Base-by-base conservation (phyloP, 1,140 invertebrate genomes). In the Drosophila lini region DNA sequence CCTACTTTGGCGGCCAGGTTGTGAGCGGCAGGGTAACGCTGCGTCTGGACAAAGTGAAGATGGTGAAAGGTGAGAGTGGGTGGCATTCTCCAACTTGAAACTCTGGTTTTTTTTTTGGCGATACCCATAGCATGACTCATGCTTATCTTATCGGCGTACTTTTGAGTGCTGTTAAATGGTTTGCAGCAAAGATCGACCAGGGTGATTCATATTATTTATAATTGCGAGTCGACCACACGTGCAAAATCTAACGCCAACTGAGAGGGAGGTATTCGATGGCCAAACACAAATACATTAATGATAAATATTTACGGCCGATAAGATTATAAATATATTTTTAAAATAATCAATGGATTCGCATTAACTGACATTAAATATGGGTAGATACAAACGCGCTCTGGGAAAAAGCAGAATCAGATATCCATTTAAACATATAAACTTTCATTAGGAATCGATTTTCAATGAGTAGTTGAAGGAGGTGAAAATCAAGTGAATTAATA, bases 1-100 rank as follows among this genome's bases (percentile, higher is more conserved):
- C 93, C 4, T 94, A 93, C 74, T 94, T 93, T 80, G 93, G 92
- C 42, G 94, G 94, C 11, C 92, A 94, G 84, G 91, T 88, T 10
- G 68, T 94, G 1, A 91, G 91, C 31, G 94, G 94, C 16, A 82
- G 83, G 59, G 90, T 94, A 11, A 84, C 93, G 8, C 41, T 94
- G 7, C 84, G 84, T 11, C 61, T 93, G 47, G 93, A 93, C 61
- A 92, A 93, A 52, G 75, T 91, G 1, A 94, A 93, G 67, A 88
- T 93, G 85, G 92, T 93, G 2, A 76, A 90, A 92, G 92, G 93
- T 93, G 73, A 65, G 65, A 25, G 16, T 32, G 28, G 8, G 16
- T 22, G 48, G 13, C 41, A 47, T 36, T n/a, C 41, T 36, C 5
- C 22, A 11, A 15, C 1, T 13, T 31, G 11, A 40, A 19, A 9